Percentiles rank a stretch among this genome's conserved stretches.
phyloP scores from a whole-genome alignment of 2,113 vertebrate genomes.

The Actenoides hombroni region DNA sequence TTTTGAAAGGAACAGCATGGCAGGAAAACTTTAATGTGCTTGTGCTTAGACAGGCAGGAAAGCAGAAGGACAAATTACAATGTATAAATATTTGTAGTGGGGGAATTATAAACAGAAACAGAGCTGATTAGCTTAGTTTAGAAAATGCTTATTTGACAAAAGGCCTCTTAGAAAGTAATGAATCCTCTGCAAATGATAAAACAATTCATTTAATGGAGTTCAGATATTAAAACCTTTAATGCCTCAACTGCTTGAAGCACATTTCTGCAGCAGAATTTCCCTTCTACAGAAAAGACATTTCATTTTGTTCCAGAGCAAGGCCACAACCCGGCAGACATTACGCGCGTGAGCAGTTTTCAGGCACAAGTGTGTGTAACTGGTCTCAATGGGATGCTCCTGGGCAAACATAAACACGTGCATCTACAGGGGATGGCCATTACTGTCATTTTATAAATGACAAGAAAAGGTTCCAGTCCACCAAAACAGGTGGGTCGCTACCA shows the following conservation, averaged over 20 bases:
- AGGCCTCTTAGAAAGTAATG: constrained; percentile 51
- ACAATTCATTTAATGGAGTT: constrained; percentile 44
- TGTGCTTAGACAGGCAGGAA: constrained; percentile 5
- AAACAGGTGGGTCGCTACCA: background rate
- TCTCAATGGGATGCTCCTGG: background rate
- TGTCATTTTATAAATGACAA: background rate
- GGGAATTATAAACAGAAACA: constrained; percentile 41
- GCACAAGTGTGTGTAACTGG: background rate
- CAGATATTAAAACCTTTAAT: constrained; percentile 9
- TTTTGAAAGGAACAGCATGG: background rate
- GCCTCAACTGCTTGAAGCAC: background rate
- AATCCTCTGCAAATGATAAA: constrained; percentile 38
- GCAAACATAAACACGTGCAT: rapidly evolving
- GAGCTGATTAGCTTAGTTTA: constrained; percentile 37
- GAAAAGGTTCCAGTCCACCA: background rate
- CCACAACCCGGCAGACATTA: background rate
- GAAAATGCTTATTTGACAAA: constrained; percentile 46
- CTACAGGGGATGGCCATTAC: background rate
- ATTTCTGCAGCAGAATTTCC: background rate
- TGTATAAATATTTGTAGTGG: constrained; percentile 45
- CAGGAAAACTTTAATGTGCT: background rate
- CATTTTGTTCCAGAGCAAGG: background rate
- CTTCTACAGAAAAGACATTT: background rate
- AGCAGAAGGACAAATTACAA: constrained; percentile 33
- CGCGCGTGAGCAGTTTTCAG: background rate